Base-by-base conservation (phyloP, 2,113 vertebrate species). In the Hemibagrus wyckioides region DNA sequence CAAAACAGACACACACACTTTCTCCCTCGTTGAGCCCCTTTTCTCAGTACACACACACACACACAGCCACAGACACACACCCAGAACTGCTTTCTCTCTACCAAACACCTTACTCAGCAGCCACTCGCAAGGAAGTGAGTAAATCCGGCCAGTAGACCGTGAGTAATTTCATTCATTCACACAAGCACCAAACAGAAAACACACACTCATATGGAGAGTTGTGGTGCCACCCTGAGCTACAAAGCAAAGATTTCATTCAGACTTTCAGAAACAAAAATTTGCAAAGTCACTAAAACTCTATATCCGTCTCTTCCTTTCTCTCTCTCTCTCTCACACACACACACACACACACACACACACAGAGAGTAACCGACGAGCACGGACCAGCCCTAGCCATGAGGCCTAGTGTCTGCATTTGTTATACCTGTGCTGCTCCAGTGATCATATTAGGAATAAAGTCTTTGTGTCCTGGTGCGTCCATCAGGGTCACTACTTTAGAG, bases 401-500 rank as follows among this genome's bases (percentile, higher is more conserved):
- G 0, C 19, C 30, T 73, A 6, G 41, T 21, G n/a, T 14, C 13
- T 50, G 17, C 23, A 15, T 39, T 28, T 15, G 2, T 28, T 28
- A 23, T 97, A 99, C 98, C 97, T 99, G 97, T 48, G 98, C 98
- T 83, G 98, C 98, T 93, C 98, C 98, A 63, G 97, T 99, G 92
- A 99, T 99, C 98, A 99, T 99, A 94, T 99, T 99, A 90, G 98
- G 98, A 93, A 99, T 99, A 93, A 99, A 99, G 93, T 99, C 98
- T 93, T 96, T 99, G 95, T 99, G 98, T 89, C 98, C 98, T 1
- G 98, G 98, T 21, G 98, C 98, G 89, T 99, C 98, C 98, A 99
- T 99, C 83, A 99, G 92, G 4, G 97, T 99, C 92, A 99, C 97
- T 85, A 99, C 93, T 94, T 99, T 99, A 76, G 97, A 97, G 69